Conservation (phyloP, 2,113 vertebrate species). For the Archilochus colubris region DNA sequence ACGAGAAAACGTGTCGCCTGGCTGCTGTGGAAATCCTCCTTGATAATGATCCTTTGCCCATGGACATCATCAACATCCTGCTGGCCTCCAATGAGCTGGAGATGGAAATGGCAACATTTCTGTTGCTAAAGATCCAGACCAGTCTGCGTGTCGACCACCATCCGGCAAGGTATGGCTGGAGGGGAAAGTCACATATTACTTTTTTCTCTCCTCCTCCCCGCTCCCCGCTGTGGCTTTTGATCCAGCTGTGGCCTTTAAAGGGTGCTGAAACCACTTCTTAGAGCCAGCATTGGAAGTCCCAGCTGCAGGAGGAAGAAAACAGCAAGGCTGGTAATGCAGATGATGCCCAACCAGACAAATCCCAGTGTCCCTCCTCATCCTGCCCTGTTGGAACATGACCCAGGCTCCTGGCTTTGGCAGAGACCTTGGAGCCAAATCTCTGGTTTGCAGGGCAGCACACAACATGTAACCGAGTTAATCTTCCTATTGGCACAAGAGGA, state of each 20-base stretch:
- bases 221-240: background rate
- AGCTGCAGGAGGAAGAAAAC: background rate
- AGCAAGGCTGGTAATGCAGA: background rate
- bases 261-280: background rate
- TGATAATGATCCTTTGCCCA: background rate
- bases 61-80: constrained; percentile 69
- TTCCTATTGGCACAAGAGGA: background rate
- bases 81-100: constrained; percentile 36
- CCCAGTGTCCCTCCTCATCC: rapidly evolving
- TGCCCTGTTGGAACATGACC: rapidly evolving
- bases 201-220: background rate
- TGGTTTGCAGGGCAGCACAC: background rate
- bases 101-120: constrained; percentile 13
- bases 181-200: rapidly evolving
- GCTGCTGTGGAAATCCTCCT: constrained; percentile 67
- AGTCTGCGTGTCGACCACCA: constrained; percentile 5
- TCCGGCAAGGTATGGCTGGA: constrained; percentile 38
- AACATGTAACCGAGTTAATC: background rate
- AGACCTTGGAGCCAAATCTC: background rate
- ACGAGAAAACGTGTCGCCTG: constrained; percentile 40
- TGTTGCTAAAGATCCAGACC: constrained; percentile 65
- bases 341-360: rapidly evolving
- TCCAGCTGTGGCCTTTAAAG: background rate
- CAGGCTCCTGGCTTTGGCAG: background rate
- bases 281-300: background rate